Conservation (phyloP, 2,113 vertebrate species). For the Pteronura brasiliensis region DNA sequence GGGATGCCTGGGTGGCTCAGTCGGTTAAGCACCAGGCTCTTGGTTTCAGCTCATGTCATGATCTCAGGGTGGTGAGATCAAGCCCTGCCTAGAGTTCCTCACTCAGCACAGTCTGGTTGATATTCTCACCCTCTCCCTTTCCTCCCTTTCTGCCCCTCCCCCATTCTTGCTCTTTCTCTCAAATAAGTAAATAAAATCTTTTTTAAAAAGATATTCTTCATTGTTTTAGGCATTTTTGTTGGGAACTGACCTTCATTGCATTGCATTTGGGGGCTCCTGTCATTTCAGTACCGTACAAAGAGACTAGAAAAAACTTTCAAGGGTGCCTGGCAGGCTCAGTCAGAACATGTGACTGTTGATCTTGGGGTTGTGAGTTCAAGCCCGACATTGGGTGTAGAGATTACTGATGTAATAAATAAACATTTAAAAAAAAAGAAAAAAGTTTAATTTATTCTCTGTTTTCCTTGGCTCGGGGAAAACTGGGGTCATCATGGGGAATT, state of each 20-base stretch:
- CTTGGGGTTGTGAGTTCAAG: neutral
- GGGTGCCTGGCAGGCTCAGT: neutral
- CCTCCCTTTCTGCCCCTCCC: neutral
- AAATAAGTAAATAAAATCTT: neutral
- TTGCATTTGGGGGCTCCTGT: neutral
- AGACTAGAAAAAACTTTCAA: neutral
- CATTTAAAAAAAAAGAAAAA: neutral
- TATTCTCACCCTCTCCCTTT: neutral
- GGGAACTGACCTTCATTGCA: neutral
- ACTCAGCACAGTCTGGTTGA: neutral
- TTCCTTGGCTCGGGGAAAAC: neutral
- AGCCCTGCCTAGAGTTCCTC: neutral
- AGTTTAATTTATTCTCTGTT: neutral
- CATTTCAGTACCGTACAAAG: neutral
- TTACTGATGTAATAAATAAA: neutral
- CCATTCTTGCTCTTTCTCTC: neutral
- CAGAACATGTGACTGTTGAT: neutral
- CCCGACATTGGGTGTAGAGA: neutral
- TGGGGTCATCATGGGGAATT: neutral
- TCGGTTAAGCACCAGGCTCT: fast-evolving
- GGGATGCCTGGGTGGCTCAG: neutral
- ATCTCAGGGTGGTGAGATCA: neutral
- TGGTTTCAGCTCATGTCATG: neutral
- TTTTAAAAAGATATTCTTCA: neutral
- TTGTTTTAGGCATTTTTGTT: neutral